Evolutionary conservation across 2,113 vertebrate species (phyloP).

Genomic region (Callochromis pleurospilus): DNA sequence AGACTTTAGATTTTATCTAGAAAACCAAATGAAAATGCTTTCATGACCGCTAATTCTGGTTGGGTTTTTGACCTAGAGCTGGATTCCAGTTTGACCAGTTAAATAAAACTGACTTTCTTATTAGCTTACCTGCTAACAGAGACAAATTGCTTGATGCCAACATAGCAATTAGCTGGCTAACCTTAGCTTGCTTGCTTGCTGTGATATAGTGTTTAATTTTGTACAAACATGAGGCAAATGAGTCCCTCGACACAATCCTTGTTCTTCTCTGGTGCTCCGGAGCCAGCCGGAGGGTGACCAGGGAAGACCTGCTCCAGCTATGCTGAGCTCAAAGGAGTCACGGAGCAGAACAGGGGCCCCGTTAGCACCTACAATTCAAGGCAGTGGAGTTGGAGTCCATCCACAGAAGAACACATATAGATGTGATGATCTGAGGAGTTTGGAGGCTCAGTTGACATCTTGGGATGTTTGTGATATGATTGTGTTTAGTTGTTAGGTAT

Average conservation of each 20-base stretch:
- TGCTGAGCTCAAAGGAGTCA: neutral
- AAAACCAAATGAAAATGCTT: neutral
- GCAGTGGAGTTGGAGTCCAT: neutral
- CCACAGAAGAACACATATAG: neutral
- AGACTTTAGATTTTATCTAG: neutral
- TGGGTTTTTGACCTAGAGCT: neutral
- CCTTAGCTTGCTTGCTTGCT: neutral
- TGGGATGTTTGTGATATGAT: neutral
- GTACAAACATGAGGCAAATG: neutral
- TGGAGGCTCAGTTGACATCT: neutral
- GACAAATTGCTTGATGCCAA: no score
- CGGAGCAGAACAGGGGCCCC: neutral
- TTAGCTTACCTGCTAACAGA: neutral
- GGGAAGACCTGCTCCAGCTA: neutral
- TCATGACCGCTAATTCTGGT: neutral
- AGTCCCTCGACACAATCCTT: neutral
- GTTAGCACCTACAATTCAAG: neutral
- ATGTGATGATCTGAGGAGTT: neutral
- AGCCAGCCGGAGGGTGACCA: neutral
- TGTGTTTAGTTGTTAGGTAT: neutral
- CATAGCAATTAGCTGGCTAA: no score
- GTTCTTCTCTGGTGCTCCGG: neutral
- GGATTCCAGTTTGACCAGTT: neutral
- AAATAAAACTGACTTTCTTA: neutral
- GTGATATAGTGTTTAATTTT: neutral